Percentiles rank a stretch among this genome's conserved stretches.
These are phyloP conservation scores for Philaethria dido DNA, from an alignment of 2,888 invertebrate genomes.

Conservation along the genomic window DNA sequence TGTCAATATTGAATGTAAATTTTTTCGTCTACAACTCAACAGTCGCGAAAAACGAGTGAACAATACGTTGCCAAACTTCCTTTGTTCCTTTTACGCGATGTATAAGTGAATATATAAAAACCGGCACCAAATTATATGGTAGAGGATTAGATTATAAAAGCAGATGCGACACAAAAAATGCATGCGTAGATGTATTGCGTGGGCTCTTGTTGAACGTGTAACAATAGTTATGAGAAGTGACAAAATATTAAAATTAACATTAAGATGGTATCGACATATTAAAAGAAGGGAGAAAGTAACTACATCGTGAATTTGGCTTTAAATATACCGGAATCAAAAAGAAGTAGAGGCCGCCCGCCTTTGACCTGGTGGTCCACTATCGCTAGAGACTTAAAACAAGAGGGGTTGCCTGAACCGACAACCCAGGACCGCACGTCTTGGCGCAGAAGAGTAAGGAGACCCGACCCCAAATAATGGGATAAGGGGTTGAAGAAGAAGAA, in stretches of 20 bases:
- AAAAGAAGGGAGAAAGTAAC: too few relatives aligned
- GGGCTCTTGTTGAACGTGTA: background rate
- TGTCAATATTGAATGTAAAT: constrained; percentile 66
- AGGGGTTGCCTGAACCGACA: too few relatives aligned
- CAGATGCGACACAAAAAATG: constrained; percentile 34
- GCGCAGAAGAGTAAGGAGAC: too few relatives aligned
- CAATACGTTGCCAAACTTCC: constrained; percentile 77
- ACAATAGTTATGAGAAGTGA: background rate
- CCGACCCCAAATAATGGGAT: too few relatives aligned
- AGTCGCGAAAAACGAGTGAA: constrained; percentile 63
- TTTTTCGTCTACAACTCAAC: constrained; percentile 63
- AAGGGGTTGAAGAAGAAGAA: too few relatives aligned
- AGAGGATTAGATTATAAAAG: constrained; percentile 37
- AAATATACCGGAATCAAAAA: too few relatives aligned
- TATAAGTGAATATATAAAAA: constrained; percentile 50
- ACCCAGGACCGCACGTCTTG: too few relatives aligned
- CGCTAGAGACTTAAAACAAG: too few relatives aligned
- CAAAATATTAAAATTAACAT: background rate
- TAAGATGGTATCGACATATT: too few relatives aligned
- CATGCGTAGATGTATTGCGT: background rate
- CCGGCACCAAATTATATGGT: constrained; percentile 56
- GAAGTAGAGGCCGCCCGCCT: too few relatives aligned
- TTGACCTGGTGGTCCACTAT: too few relatives aligned
- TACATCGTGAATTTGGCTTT: too few relatives aligned
- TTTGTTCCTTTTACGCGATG: constrained; percentile 72